Conservation (phyloP, 2,113 vertebrate species). For the Megaceryle torquata region DNA sequence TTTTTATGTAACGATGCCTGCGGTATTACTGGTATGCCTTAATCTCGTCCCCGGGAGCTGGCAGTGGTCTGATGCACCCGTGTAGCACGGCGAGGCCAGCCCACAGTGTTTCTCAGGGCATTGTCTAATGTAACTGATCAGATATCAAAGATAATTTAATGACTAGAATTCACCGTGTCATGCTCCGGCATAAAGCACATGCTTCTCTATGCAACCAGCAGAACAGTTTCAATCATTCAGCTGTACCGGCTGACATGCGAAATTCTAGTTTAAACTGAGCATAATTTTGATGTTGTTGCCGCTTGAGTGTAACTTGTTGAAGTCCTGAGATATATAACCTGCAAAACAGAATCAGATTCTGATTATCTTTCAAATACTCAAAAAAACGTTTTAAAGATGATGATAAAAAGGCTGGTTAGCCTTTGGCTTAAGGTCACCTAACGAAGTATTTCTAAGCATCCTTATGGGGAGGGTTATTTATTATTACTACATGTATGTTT, state of each 20-base stretch:
- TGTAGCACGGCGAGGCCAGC: neutral
- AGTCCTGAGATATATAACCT: fast-evolving
- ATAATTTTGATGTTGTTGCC: neutral
- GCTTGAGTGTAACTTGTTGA: neutral
- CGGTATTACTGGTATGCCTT: neutral
- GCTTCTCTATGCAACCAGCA: neutral
- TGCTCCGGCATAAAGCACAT: fast-evolving
- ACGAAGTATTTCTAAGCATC: neutral
- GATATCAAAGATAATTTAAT: neutral
- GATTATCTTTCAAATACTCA: fast-evolving
- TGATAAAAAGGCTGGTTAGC: neutral
- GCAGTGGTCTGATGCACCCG: neutral
- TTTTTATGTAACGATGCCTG: neutral
- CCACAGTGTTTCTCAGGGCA: neutral
- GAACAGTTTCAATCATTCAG: fast-evolving
- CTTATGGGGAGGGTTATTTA: neutral
- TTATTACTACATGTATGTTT: neutral
- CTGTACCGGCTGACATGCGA: neutral
- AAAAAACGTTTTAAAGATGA: neutral
- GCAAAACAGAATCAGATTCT: neutral
- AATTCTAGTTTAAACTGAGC: neutral
- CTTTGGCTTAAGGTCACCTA: neutral
- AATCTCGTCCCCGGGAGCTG: neutral
- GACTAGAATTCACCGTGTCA: neutral
- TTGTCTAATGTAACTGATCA: neutral